Percentiles rank a stretch among this genome's conserved stretches.
Conservation (phyloP, 23 tunicate species). For the Halocynthia roretzi region DNA sequence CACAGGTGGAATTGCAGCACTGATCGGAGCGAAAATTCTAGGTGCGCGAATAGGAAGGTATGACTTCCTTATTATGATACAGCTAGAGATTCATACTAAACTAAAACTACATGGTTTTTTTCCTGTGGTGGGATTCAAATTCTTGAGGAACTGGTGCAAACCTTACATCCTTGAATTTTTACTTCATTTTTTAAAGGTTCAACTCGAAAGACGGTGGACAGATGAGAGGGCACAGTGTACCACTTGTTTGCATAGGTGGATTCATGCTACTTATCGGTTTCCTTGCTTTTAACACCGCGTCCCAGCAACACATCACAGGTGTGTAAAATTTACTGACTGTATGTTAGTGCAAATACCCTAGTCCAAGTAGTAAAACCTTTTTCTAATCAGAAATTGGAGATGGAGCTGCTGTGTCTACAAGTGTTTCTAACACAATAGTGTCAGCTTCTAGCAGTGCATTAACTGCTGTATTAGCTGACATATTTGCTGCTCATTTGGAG, state of each 20-base stretch:
- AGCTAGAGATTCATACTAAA: too few species aligned
- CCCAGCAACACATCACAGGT: conserved; percentile 56
- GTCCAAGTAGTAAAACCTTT: too few species aligned
- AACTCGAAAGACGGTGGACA: neutral
- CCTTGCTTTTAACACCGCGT: conserved; percentile 91
- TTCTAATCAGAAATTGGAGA: conserved; percentile 22
- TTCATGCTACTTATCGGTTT: conserved; percentile 77
- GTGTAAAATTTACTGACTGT: neutral
- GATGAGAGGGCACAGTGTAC: conserved; percentile 29
- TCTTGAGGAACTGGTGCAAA: too few species aligned
- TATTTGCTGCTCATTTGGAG: conserved; percentile 30
- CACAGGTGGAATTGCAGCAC: conserved; percentile 82
- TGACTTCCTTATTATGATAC: neutral
- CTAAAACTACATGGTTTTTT: too few species aligned
- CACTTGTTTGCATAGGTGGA: conserved; percentile 54
- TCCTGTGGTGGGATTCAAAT: too few species aligned
- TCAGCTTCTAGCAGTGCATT: conserved; percentile 66
- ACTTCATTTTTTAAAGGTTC: neutral
- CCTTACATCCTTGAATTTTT: neutral
- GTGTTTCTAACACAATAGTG: conserved; percentile 72
- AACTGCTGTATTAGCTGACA: conserved; percentile 43
- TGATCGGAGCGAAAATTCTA: conserved; percentile 47
- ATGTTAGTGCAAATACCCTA: too few species aligned
- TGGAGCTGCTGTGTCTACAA: conserved; percentile 44
- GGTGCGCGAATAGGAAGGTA: conserved; percentile 52